phyloP scores from a whole-genome alignment of 2,113 vertebrate species.

The Mesocricetus auratus region DNA sequence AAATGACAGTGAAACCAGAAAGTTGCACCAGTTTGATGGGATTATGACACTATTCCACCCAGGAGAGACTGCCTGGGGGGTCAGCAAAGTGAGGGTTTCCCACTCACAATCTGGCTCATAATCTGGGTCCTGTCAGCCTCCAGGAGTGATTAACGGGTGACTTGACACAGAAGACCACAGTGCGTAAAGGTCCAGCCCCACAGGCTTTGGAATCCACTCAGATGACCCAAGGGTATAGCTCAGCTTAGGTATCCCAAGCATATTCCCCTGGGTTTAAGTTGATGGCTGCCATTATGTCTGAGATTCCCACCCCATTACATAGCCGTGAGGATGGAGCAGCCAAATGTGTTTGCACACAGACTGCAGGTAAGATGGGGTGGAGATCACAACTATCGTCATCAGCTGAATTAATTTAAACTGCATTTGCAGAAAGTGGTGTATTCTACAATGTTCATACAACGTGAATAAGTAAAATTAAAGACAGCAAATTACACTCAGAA shows the following conservation, averaged over 20 bases:
- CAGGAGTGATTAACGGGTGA: background rate
- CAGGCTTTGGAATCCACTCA: background rate
- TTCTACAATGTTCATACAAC: background rate
- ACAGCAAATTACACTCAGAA: slow-evolving; percentile 33
- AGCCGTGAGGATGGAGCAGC: background rate
- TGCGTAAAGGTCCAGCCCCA: rapidly evolving
- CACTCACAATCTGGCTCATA: background rate
- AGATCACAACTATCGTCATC: background rate
- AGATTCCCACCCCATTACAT: background rate
- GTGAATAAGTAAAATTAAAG: background rate
- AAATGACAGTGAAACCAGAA: slow-evolving; percentile 34
- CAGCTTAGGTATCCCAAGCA: background rate
- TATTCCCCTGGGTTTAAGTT: background rate
- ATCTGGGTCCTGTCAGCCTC: background rate
- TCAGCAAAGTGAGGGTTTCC: background rate
- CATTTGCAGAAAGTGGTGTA: slow-evolving; percentile 6
- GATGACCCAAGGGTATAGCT: background rate
- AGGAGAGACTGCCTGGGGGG: background rate
- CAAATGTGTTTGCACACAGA: background rate
- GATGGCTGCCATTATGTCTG: background rate
- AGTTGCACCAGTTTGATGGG: background rate
- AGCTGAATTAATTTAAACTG: background rate
- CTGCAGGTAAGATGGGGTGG: background rate
- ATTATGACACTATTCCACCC: background rate
- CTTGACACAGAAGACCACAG: background rate